These are phyloP conservation scores for Diceros bicornis DNA, from an alignment of 2,797 vertebrate genomes.

Conservation along the genomic window DNA sequence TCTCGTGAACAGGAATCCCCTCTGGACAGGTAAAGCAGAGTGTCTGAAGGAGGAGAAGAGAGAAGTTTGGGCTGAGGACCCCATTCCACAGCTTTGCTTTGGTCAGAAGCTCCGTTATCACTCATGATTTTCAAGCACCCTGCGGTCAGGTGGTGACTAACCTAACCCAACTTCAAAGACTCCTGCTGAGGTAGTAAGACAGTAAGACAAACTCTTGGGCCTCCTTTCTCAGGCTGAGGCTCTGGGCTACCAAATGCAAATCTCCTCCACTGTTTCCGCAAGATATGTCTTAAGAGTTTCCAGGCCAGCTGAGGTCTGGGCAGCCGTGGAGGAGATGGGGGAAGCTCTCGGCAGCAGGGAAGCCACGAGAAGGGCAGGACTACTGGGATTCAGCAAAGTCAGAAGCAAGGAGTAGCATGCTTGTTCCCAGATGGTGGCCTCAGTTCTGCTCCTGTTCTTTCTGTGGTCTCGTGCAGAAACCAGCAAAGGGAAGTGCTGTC, in stretches of 20 bases:
- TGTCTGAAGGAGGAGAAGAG: neutral
- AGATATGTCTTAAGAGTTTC: neutral
- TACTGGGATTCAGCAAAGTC: neutral
- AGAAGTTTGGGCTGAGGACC: neutral
- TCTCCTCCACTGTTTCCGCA: neutral
- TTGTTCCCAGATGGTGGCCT: no score
- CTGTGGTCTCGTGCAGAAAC: neutral
- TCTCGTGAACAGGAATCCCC: neutral
- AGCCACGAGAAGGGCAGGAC: neutral
- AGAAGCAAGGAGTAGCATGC: neutral
- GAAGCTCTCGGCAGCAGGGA: neutral
- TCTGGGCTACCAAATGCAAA: neutral
- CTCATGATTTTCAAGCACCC: neutral
- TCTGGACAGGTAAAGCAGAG: neutral
- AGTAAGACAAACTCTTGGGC: neutral
- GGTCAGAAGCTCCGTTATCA: neutral
- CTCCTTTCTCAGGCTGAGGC: neutral
- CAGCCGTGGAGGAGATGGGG: neutral
- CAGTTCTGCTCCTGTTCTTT: neutral
- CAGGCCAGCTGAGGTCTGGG: neutral
- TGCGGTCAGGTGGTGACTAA: neutral
- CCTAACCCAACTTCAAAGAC: neutral
- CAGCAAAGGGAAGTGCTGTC: neutral
- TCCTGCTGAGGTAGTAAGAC: no score
- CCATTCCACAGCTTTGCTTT: neutral